Base-by-base conservation (phyloP, 2,888 invertebrate species). In the Coelinius sp. region DNA sequence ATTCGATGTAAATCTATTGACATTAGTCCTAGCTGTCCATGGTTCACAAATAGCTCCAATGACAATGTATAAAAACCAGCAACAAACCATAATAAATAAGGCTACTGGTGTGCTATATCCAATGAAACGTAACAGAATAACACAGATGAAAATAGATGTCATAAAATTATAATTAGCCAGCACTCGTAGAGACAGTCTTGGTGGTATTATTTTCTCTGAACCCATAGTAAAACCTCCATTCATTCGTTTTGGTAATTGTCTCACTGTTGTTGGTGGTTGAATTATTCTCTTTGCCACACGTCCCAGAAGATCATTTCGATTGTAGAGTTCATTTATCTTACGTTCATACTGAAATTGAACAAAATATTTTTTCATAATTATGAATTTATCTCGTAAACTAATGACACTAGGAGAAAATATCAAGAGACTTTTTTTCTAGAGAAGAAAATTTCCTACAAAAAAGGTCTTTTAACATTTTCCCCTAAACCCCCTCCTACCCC, bases 171-270 rank as follows among this genome's bases (percentile, higher is more conserved):
- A 91, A 64, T 91, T 92, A 4, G 93, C 94, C 14, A 94, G 88
- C 63, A 90, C 88, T 46, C 95, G 90, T 59, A 95, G 86, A 59
- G 93, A 93, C 7, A 94, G 79, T 63, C 94, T 88, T 0, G 94
- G 91, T 0, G 93, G 93, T 53, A 95, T 86, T 24, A 90, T 88
- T 73, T 89, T 89, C 53, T 90, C 89, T 10, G 90, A 89, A 10
- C 92, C 87, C 14, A 89, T 90, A 35, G 92, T 91, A 74, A 90
- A 89, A 74, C 91, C 90, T n/a, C 88, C 87, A 4, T 85, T 80
- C 7, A 90, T 90, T 62, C 88, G 80, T 82, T 93, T 94, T 22
- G 92, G 91, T 74, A 92, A 91, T 7, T 89, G 90, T 72, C 91
- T 90, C 56, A 92, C 90, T 1, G 90, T 90, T 17, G 90, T 90